Evolutionary conservation across 2,797 vertebrate species (phyloP).

Genomic region (Eptatretus atami): DNA sequence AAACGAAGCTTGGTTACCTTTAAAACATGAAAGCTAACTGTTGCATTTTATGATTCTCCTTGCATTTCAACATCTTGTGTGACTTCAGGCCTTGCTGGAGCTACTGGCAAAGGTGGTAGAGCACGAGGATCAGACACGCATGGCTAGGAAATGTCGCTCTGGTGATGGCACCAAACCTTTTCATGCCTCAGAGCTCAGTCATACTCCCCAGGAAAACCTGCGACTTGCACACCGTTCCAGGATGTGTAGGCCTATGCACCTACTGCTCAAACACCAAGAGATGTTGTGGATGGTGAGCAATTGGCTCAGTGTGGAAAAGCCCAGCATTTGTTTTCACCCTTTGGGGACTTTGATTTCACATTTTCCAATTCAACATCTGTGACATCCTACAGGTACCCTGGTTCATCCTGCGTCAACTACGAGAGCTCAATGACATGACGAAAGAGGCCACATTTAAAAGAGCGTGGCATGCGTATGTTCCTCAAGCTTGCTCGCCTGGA

Average conservation of each 20-base stretch:
- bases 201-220: neutral
- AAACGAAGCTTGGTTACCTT: too few species aligned
- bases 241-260: neutral
- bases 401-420: slow-evolving; percentile 1
- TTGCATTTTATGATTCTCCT: too few species aligned
- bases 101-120: slow-evolving; percentile 50
- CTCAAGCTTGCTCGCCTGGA: neutral
- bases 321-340: too few species aligned
- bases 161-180: slow-evolving; percentile 69
- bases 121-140: slow-evolving; percentile 37
- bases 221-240: neutral
- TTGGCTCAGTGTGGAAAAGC: too few species aligned
- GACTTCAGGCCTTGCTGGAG: slow-evolving; percentile 35
- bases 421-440: neutral
- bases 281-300: slow-evolving; percentile 1
- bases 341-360: too few species aligned
- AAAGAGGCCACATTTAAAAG: slow-evolving; percentile 3
- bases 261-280: neutral
- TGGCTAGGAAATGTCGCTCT: slow-evolving; percentile 73
- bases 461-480: slow-evolving; percentile 1
- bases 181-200: slow-evolving; percentile 17
- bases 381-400: neutral
- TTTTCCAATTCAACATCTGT: too few species aligned
- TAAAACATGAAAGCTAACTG: too few species aligned
- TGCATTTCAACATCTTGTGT: neutral